Evolutionary conservation across 2,888 invertebrate genomes (phyloP), one percentile per base, ranked within the genome.

Genomic region (Urechis unicinctus): DNA sequence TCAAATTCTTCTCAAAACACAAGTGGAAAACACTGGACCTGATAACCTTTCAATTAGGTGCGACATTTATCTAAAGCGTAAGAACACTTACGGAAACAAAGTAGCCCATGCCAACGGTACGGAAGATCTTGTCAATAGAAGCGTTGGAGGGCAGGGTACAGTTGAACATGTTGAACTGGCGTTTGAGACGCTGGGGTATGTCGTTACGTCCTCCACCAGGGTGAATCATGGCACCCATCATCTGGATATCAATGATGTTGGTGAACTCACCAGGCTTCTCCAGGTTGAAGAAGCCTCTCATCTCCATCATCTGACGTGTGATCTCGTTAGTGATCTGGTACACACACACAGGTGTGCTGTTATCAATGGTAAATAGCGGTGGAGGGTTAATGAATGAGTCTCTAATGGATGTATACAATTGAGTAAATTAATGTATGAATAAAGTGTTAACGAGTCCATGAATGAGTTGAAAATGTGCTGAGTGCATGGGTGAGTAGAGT

Each of bases 201-300:
- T 96, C 95, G 74, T 96, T 96, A 66, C 92, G 83, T 17, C 96
- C 96, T 49, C 77, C 75, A n/a, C 75, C 75, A 61, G 91, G 91
- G 73, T 91, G 90, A 31, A 89, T 90, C 95, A 96, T 95, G 1
- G 94, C 95, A 17, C 88, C 92, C 58, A 95, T 84, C 80, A 93
- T 91, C 69, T 91, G 90, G 28, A 96, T 87, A 75, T 95, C 96
- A 0, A 89, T 85, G 58, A 96, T 86, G 24, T 86, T 88, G 3
- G 88, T 90, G 73, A 96, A 96, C 73, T 96, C 96, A 24, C 96
- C 96, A 0, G 96, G 96, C 77, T 95, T 95, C 78, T 96, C 95
- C 61, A 96, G 82, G 72, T 91, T 95, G 73, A 94, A 96, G 78
- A 96, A 96, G n/a, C 96, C 96, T 63, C 88, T 88, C 89, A 91